phyloP scores from a whole-genome alignment of 2,888 invertebrate species.

The Oxystoma pomonae region DNA sequence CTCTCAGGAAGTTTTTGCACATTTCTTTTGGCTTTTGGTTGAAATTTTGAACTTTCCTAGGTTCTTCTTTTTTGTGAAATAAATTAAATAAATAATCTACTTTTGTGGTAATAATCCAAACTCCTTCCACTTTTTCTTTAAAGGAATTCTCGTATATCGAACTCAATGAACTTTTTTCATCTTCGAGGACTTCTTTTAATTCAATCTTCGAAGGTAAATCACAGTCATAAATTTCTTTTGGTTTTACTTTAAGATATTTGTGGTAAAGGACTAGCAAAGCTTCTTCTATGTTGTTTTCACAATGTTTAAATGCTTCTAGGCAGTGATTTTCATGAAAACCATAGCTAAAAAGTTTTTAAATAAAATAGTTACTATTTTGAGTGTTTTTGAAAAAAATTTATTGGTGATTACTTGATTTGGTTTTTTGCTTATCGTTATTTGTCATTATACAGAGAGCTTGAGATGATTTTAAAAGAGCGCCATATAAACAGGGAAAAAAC shows the following conservation, averaged over 20 bases:
- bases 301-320: constrained; percentile 65
- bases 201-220: constrained; percentile 50
- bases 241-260: constrained; percentile 60
- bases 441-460: too few species aligned
- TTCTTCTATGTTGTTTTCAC: constrained; percentile 65
- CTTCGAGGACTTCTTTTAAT: constrained; percentile 60
- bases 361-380: too few species aligned
- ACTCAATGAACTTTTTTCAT: constrained; percentile 70
- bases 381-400: too few species aligned
- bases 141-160: constrained; percentile 73
- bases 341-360: constrained; percentile 61
- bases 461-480: too few species aligned
- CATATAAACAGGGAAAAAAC: too few species aligned
- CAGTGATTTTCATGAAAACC: constrained; percentile 74
- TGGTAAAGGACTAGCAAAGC: constrained; percentile 66
- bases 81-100: constrained; percentile 59
- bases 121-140: constrained; percentile 63
- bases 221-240: constrained; percentile 36
- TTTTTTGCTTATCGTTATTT: too few species aligned
- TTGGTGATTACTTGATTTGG: too few species aligned
- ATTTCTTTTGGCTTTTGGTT: constrained; percentile 54
- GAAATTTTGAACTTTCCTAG: constrained; percentile 36
- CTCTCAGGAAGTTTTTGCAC: constrained; percentile 60
- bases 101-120: constrained; percentile 68
- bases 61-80: constrained; percentile 47